Conservation (phyloP, 2,113 vertebrate species). For the Toxotes jaculatrix region DNA sequence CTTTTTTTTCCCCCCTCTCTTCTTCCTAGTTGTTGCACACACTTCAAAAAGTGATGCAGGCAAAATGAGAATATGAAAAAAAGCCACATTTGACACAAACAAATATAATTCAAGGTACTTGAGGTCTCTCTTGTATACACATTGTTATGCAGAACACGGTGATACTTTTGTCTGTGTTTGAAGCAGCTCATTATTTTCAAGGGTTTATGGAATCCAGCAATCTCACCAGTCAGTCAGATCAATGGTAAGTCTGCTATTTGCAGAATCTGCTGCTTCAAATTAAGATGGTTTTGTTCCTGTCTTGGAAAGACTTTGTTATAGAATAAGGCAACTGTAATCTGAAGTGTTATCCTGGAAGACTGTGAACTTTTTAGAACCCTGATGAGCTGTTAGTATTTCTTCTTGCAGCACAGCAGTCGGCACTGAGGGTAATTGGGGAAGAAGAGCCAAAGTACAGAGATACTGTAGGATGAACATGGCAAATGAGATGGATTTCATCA, state of each 20-base stretch:
- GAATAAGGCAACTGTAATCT: neutral
- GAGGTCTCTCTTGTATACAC: slow-evolving; percentile 19
- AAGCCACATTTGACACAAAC: slow-evolving; percentile 37
- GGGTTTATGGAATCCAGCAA: slow-evolving; percentile 31
- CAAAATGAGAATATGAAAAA: slow-evolving; percentile 20
- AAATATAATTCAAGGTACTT: slow-evolving; percentile 46
- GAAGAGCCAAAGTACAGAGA: neutral
- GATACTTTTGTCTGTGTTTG: slow-evolving; percentile 45
- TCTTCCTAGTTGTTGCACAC: neutral
- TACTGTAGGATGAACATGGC: neutral
- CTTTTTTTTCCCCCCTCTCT: slow-evolving; percentile 7
- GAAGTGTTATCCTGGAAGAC: neutral
- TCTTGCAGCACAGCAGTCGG: neutral
- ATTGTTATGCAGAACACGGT: slow-evolving; percentile 36
- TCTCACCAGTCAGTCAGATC: slow-evolving; percentile 41
- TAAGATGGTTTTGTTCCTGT: slow-evolving; percentile 35
- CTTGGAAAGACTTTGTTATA: neutral
- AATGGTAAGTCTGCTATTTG: slow-evolving; percentile 37
- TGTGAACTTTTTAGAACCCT: slow-evolving; percentile 37
- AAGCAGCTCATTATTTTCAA: slow-evolving; percentile 62
- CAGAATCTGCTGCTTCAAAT: slow-evolving; percentile 22
- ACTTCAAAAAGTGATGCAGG: slow-evolving; percentile 6
- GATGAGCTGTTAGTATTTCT: slow-evolving; percentile 16
- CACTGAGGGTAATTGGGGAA: slow-evolving; percentile 23
- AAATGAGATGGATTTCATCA: slow-evolving; percentile 8